Base-by-base conservation (phyloP, 2,888 invertebrate genomes). In the Drosophila multiciliata region DNA sequence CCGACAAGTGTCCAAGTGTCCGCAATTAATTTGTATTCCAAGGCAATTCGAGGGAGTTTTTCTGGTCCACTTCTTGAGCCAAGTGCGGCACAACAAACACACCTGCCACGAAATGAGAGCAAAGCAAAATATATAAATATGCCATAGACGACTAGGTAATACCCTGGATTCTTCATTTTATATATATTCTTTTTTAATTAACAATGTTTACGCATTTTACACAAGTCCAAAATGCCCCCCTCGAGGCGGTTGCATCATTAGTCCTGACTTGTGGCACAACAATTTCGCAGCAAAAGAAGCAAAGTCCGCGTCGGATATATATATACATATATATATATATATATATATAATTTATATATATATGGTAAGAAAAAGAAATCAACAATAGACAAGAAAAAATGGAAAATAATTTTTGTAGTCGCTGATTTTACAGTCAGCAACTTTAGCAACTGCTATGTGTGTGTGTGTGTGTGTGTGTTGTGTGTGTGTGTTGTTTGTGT, bases 11-110 rank as follows among this genome's bases (percentile, higher is more conserved):
- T 54, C 45, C 65, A 74, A 79, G 75, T 79, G 82, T 73, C 36
- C 66, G 54, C 62, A 70, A 81, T 79, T 79, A 82, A 82, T 74
- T 81, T 79, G 66, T 78, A 81, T 79, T 70, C 48, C 70, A 63
- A 59, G 58, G 55, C 73, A 64, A 73, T 73, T 73, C 69, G 29
- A 20, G 52, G 23, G 60, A 52, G 49, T 50, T 53, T 48, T 17
- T 42, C 61, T 54, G 55, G 29, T 38, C 54, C 50, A 59, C 48
- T 61, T 59, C 61, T 48, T 33, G 58, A 55, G 75, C 64, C 75
- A 75, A 78, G 80, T 80, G 75, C 53, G 58, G 38, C 32, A 54
- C 80, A 73, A 83, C 80, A 80, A 75, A 67, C 73, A 76, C 73
- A 80, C 73, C 76, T 80, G 57, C 67, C 69, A 53, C 23, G 26